Evolutionary conservation across 2,888 invertebrate species (phyloP).

Genomic region (Eugnorisma glareosa): DNA sequence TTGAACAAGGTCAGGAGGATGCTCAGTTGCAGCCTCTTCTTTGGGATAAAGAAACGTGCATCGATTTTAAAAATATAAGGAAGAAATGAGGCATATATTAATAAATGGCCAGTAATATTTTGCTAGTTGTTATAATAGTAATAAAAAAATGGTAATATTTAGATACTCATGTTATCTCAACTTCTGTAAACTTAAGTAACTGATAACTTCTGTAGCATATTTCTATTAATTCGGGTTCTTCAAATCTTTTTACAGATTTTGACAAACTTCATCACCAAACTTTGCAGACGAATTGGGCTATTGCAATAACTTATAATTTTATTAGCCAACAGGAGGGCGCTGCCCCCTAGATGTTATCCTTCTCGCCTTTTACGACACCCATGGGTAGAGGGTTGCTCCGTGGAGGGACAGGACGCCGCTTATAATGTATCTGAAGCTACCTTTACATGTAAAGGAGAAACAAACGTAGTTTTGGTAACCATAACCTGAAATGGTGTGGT

Average conservation of each 20-base stretch:
- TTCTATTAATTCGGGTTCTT: background rate
- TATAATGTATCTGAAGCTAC: constrained; percentile 33
- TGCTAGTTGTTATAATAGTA: too few species aligned
- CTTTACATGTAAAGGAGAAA: constrained; percentile 35
- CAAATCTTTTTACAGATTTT: background rate
- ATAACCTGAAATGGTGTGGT: constrained; percentile 68
- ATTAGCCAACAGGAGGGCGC: background rate
- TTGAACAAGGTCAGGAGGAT: background rate
- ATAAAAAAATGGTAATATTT: too few species aligned
- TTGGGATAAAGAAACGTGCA: background rate
- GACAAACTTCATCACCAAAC: background rate
- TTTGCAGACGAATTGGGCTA: background rate
- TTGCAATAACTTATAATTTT: constrained; percentile 36
- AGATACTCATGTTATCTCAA: background rate
- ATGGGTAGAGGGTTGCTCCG: constrained; percentile 34
- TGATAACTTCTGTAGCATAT: background rate
- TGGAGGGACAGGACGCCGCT: constrained; percentile 5
- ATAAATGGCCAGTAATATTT: background rate
- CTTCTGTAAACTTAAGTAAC: background rate
- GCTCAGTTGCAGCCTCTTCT: background rate
- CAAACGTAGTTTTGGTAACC: constrained; percentile 56
- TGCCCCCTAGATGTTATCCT: constrained; percentile 13
- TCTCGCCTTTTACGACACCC: constrained; percentile 45
- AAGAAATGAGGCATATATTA: background rate
- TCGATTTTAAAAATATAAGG: background rate